These are phyloP conservation scores for Platycheirus albimanus DNA, from an alignment of 2,888 invertebrate species.

Conservation along the genomic window DNA sequence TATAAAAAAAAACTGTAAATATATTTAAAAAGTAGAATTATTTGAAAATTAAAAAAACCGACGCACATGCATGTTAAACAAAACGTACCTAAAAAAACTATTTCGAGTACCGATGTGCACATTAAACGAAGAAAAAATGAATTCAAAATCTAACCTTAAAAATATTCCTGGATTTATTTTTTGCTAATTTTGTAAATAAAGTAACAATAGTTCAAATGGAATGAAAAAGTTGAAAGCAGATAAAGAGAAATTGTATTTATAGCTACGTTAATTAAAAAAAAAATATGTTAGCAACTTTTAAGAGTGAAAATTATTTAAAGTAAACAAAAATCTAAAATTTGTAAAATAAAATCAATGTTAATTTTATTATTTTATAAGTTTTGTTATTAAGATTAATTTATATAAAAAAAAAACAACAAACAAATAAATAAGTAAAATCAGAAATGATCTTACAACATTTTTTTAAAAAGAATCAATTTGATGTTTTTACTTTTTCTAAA, in stretches of 20 bases:
- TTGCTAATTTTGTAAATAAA: constrained; percentile 19
- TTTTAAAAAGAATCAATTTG: constrained; percentile 32
- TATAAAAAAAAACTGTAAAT: constrained; percentile 5
- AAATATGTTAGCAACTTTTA: neutral
- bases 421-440: constrained; percentile 30
- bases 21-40: neutral
- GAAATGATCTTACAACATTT: constrained; percentile 29
- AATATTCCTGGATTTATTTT: constrained; percentile 1
- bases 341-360: constrained; percentile 19
- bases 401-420: constrained; percentile 18
- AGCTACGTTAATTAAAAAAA: neutral
- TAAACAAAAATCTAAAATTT: neutral
- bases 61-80: constrained; percentile 54
- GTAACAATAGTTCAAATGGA: constrained; percentile 22
- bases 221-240: constrained; percentile 6
- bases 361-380: constrained; percentile 39
- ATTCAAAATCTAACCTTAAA: neutral
- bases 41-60: constrained; percentile 15
- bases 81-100: constrained; percentile 53
- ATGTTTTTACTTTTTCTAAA: neutral
- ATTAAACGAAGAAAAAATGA: neutral
- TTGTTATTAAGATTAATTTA: constrained; percentile 59
- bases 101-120: constrained; percentile 39
- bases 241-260: neutral
- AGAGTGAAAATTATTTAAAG: neutral